Evolutionary conservation across 2,888 invertebrate genomes (phyloP).

Genomic region (Lottia gigantea): DNA sequence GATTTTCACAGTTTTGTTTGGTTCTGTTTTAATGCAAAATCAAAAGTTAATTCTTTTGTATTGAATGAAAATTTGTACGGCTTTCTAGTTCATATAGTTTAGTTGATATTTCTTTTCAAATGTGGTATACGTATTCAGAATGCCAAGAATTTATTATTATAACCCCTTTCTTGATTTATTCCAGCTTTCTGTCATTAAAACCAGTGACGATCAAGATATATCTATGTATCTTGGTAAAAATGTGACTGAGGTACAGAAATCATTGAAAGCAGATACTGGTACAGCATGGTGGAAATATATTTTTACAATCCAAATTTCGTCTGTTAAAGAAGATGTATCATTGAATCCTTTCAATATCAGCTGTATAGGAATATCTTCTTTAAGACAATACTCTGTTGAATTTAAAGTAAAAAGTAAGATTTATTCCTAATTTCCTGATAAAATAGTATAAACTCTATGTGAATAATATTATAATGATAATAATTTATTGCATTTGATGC

Average conservation of each 20-base stretch:
- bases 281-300: slow-evolving; percentile 19
- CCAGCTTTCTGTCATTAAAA: slow-evolving; percentile 1
- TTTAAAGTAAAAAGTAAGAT: slow-evolving; percentile 53
- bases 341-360: slow-evolving; percentile 63
- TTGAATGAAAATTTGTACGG: too few relatives aligned
- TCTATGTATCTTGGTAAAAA: slow-evolving; percentile 40
- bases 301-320: neutral
- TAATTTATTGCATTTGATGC: too few relatives aligned
- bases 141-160: too few relatives aligned
- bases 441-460: too few relatives aligned
- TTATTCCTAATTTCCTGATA: neutral
- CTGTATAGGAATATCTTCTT: slow-evolving; percentile 60
- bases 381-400: slow-evolving; percentile 48
- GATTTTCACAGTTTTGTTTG: too few relatives aligned
- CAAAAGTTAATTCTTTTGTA: too few relatives aligned
- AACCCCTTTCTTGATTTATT: slow-evolving; percentile 16
- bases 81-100: too few relatives aligned
- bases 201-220: neutral
- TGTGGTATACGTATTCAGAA: too few relatives aligned
- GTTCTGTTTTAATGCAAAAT: too few relatives aligned
- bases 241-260: slow-evolving; percentile 32
- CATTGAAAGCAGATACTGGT: slow-evolving; percentile 18
- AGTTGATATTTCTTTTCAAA: too few relatives aligned
- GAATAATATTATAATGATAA: too few relatives aligned
- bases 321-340: slow-evolving; percentile 41